phyloP scores from a whole-genome alignment of 1,140 invertebrate genomes.

The Diachasma alloeum region DNA sequence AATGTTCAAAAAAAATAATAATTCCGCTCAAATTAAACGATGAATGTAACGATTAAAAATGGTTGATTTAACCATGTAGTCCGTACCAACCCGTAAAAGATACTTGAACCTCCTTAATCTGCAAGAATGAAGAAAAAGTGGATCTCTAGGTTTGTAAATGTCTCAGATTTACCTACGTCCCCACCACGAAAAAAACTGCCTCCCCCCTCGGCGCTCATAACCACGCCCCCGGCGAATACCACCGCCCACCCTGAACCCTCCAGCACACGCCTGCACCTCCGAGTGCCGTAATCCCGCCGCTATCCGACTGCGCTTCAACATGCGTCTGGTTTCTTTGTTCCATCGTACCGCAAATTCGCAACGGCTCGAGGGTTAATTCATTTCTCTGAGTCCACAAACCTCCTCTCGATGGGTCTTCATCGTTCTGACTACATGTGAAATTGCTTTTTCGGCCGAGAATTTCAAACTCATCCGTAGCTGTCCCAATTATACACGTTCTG shows the following conservation, averaged over 20 bases:
- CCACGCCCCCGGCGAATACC: no score
- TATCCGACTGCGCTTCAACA: neutral
- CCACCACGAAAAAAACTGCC: neutral
- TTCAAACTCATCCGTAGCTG: slow-evolving; percentile 49
- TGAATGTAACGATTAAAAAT: no score
- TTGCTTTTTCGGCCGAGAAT: slow-evolving; percentile 26
- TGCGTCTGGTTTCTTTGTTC: slow-evolving; percentile 5
- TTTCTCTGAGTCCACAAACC: slow-evolving; percentile 53
- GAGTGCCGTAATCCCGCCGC: slow-evolving; percentile 7
- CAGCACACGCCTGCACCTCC: no score
- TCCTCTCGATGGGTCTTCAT: neutral
- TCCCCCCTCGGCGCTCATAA: no score
- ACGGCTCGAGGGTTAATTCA: slow-evolving; percentile 51
- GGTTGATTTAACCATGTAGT: no score
- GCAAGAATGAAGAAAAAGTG: neutral
- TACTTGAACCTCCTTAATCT: no score
- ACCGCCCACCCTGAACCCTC: no score
- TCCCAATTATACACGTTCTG: neutral
- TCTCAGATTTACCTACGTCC: neutral
- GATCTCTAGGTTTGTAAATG: neutral
- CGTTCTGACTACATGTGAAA: neutral
- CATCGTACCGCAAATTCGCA: slow-evolving; percentile 33
- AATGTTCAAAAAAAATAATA: no score
- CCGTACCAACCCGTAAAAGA: no score
- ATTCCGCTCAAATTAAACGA: no score